Evolutionary conservation across 37 sponge, comb jelly and placozoan genomes (phyloP), one percentile per base, ranked within the genome.

Genomic region (Dysidea cf. avara): DNA sequence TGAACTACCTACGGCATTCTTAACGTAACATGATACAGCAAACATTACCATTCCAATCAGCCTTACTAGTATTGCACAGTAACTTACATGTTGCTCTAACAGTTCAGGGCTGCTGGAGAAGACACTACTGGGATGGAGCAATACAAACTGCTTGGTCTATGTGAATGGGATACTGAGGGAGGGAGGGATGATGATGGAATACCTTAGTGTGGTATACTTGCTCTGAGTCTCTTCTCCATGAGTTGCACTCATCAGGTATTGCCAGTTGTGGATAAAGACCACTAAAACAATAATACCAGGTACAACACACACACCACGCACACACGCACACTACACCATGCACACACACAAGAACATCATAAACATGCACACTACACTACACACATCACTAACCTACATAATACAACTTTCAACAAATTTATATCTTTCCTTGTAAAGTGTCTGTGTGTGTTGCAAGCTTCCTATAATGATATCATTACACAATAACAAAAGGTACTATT

Each of bases 221-320:
- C 56, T 87, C 88, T 5, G 88, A 87, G 40, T 87, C 93, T 67
- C 65, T 92, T 18, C 85, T 49, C 61, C 80, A 87, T 16, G 93
- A 82, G 68, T 92, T 92, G 53, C 88, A 87, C 43, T 92, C 89
- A 48, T 92, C 93, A 53, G 92, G 73, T 0, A 84, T 36, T 21
- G 96, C 96, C 47, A 95, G 36, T 67, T 95, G 90, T 37, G 96
- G 96, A 74, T 95, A 95, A 48, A 95, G 83, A 0, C 96, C 96
- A 92, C 93, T 91, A 55, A 13, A 40, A 33, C 35, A 62, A 12
- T 18, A 32, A 17, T 62, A 32, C 64, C n/a, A 57, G 26, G 22
- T 28, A 57, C 9, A 28, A 20, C 21, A 28, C 67, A 66, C 47
- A 66, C 47, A 39, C 20, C 5, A 39, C 47, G 37, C 47, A 66